A percentile compares a stretch with the other conserved stretches of the same genome.
These are phyloP conservation scores for Onychomys leucogaster DNA, from an alignment of 2,797 vertebrate species.

Conservation along the genomic window DNA sequence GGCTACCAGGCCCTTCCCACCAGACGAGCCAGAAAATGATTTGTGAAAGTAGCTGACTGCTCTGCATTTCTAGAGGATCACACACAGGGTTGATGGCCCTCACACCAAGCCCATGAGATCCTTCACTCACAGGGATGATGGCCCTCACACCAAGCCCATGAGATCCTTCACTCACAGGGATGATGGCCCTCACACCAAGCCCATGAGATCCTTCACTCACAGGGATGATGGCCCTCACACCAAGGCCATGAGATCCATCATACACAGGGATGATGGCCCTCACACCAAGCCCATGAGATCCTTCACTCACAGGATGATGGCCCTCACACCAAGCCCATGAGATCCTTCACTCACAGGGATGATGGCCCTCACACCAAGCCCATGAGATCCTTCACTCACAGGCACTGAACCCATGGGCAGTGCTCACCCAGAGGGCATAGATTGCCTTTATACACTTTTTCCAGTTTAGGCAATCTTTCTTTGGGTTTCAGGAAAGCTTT, in stretches of 20 bases:
- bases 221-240: neutral
- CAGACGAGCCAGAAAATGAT: neutral
- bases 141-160: neutral
- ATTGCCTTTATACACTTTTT: neutral
- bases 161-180: neutral
- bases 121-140: neutral
- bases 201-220: neutral
- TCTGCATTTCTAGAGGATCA: neutral
- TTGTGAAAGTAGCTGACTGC: neutral
- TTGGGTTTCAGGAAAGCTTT: slow-evolving; percentile 33
- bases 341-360: neutral
- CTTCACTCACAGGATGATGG: no score
- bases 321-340: neutral
- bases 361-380: neutral
- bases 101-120: neutral
- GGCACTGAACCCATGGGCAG: neutral
- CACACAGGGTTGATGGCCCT: neutral
- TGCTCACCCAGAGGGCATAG: neutral
- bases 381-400: neutral
- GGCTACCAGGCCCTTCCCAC: no score
- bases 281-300: neutral
- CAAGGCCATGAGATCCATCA: neutral
- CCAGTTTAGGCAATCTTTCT: slow-evolving; percentile 44
- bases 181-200: neutral
- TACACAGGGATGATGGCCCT: neutral